Conservation (phyloP, 2,113 vertebrate species). For the Gymnobelideus leadbeateri region DNA sequence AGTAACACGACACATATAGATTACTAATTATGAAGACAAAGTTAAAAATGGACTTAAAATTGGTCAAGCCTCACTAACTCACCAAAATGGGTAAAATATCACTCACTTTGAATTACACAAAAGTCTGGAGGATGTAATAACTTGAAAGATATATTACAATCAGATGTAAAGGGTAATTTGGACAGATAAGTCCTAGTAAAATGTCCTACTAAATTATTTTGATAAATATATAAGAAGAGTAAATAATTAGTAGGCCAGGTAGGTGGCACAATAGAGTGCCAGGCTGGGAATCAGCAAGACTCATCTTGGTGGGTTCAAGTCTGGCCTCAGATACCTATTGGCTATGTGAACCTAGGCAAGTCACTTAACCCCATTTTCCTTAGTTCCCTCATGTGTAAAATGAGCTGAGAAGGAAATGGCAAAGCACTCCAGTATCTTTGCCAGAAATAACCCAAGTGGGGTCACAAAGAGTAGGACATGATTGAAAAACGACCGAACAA, state of each 20-base stretch:
- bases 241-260: background rate
- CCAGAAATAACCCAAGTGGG: background rate
- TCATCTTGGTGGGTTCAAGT: background rate
- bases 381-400: background rate
- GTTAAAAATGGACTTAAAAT: background rate
- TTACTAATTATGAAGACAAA: background rate
- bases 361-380: background rate
- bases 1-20: background rate
- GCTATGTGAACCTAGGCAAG: background rate
- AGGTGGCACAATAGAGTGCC: background rate
- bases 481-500: constrained; percentile 1
- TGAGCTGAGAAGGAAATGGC: background rate
- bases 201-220: constrained; percentile 40
- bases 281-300: background rate
- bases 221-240: constrained; percentile 11
- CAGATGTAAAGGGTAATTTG: constrained; percentile 29
- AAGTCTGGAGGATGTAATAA: constrained; percentile 35
- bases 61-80: background rate
- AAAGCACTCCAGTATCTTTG: background rate
- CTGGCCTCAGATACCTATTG: background rate
- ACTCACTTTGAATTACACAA: constrained; percentile 3
- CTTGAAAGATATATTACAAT: constrained; percentile 27
- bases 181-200: constrained; percentile 27
- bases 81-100: constrained; percentile 24
- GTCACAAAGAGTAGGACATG: background rate